Base-by-base conservation (phyloP, 1,140 invertebrate genomes). In the Homarus americanus region DNA sequence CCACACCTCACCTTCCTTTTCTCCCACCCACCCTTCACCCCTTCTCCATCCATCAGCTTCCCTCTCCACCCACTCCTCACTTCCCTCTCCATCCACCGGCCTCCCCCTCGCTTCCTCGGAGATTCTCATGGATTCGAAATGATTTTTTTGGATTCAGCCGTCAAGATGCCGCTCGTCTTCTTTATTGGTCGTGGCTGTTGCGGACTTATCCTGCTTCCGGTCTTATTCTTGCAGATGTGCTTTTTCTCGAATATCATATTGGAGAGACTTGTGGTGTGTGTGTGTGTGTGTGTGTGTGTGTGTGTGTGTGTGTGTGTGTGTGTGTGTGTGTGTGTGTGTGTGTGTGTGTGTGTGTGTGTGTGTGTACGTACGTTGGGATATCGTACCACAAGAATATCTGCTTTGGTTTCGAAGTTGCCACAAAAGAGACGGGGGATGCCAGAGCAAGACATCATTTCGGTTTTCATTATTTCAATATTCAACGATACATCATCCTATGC, bases 271-370 rank as follows among this genome's bases (percentile, higher is more conserved):
- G 44, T 7, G 53, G 10, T 76, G 73, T 76, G 34, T 36, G 73
- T 76, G 73, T 36, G 34, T 76, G 73, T 36, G 73, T 75, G 12
- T 36, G 73, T 66, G 63, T 66, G 63, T 66, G 63, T 66, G 63
- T 66, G 63, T 66, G 63, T 66, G 63, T 66, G 63, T 66, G 63
- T 66, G 63, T 66, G 63, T 66, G 63, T 66, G 63, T 66, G 63
- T 73, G 69, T 66, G 63, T 66, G 63, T 66, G 63, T 66, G 63
- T 66, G 7, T 75, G 32, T 36, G 9, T 75, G 32, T 34, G 32
- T 36, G 63, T 66, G 63, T 66, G 63, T 66, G 63, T 66, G 63
- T 66, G 7, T 75, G 32, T 36, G 9, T 75, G 32, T 34, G 32
- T 36, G 32, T 36, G 32, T 75, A 75, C 38, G 17, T 73, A 28